Evolutionary conservation across 1,140 invertebrate genomes (phyloP).

Genomic region (Meloidogyne exigua): DNA sequence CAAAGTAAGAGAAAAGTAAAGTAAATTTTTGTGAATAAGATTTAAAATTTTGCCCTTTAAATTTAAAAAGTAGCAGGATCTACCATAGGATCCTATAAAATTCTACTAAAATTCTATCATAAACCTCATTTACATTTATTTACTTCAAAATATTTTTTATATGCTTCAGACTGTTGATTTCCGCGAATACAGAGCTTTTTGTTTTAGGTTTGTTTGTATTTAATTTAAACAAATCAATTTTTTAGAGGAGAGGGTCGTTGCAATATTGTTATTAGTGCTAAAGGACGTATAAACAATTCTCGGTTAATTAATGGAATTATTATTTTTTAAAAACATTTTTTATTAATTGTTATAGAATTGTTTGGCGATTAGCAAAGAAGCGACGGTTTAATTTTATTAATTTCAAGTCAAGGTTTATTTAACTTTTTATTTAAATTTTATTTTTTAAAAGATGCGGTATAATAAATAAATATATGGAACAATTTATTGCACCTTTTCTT

Average conservation of each 20-base stretch:
- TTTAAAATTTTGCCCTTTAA: too few relatives aligned
- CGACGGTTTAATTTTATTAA: constrained; percentile 50
- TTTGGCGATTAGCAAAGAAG: constrained; percentile 60
- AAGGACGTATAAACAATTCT: constrained; percentile 39
- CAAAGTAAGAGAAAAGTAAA: too few relatives aligned
- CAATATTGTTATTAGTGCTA: constrained; percentile 62
- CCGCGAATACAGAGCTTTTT: constrained; percentile 49
- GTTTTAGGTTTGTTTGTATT: constrained; percentile 30
- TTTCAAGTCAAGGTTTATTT: constrained; percentile 44
- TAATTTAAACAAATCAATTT: constrained; percentile 11
- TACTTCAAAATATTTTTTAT: too few relatives aligned
- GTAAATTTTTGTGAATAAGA: too few relatives aligned
- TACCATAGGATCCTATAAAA: too few relatives aligned
- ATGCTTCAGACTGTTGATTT: constrained; percentile 40
- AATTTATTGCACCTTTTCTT: constrained; percentile 54
- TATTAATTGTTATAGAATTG: constrained; percentile 51
- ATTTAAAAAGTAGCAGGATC: too few relatives aligned
- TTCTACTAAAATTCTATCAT: too few relatives aligned
- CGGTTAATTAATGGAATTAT: constrained; percentile 39
- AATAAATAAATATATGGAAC: constrained; percentile 52
- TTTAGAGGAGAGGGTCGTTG: constrained; percentile 57
- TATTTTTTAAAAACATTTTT: neutral
- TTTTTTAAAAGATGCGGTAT: constrained; percentile 37
- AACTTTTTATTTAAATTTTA: neutral
- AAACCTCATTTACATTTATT: too few relatives aligned